Evolutionary conservation across 2,888 invertebrate genomes (phyloP).

Genomic region (Nomada flava): DNA sequence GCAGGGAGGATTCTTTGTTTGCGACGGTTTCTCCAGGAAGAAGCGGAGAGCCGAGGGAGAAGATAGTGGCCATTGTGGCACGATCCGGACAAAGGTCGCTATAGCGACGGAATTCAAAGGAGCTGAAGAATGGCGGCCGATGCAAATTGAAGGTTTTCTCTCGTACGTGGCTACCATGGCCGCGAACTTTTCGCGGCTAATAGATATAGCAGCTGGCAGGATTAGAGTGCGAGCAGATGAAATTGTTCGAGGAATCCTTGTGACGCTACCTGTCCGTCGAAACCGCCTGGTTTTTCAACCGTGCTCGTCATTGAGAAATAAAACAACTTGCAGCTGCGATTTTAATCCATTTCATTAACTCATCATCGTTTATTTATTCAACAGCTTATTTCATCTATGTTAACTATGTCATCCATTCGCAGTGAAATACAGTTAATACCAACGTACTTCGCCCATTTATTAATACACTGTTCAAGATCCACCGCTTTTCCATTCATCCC

Average conservation of each 20-base stretch:
- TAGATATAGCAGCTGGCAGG: constrained; percentile 26
- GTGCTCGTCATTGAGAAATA: background rate
- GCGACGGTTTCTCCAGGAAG: constrained; percentile 81
- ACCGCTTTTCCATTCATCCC: background rate
- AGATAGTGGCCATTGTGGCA: constrained; percentile 82
- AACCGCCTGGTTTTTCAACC: background rate
- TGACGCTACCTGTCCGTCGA: background rate
- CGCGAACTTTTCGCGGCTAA: constrained; percentile 58
- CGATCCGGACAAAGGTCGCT: constrained; percentile 83
- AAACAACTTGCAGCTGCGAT: background rate
- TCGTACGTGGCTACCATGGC: constrained; percentile 49
- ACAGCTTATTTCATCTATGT: no score
- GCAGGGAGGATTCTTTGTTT: constrained; percentile 83
- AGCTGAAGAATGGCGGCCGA: constrained; percentile 81
- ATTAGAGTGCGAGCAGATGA: constrained; percentile 17
- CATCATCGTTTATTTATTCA: background rate
- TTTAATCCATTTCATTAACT: background rate
- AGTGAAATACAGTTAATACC: no score
- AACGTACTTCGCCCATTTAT: no score
- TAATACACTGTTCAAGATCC: no score
- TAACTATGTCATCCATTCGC: no score
- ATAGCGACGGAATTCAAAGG: constrained; percentile 82
- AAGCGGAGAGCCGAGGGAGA: constrained; percentile 72
- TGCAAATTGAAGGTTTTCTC: constrained; percentile 78
- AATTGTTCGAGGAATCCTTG: background rate